Conservation (phyloP, 2,888 invertebrate species). For the Hemithea aestivaria region DNA sequence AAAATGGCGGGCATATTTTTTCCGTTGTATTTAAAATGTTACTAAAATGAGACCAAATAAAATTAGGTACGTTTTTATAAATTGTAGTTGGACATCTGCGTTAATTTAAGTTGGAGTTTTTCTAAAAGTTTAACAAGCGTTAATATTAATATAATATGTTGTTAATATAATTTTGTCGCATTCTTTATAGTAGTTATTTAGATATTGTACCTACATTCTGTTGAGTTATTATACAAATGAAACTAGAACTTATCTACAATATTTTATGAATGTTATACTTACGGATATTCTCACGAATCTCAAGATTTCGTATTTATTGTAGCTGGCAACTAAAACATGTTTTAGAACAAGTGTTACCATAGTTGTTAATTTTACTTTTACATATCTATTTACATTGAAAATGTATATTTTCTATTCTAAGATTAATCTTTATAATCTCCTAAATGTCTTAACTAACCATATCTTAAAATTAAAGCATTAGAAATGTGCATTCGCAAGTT, state of each 20-base stretch:
- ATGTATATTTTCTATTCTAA: slow-evolving; percentile 65
- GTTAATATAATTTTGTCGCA: slow-evolving; percentile 41
- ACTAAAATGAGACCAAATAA: slow-evolving; percentile 78
- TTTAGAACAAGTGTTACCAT: slow-evolving; percentile 71
- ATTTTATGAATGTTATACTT: slow-evolving; percentile 19
- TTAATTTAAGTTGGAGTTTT: slow-evolving; percentile 65
- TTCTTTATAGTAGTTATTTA: slow-evolving; percentile 26
- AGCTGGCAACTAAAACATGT: slow-evolving; percentile 33
- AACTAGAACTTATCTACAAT: slow-evolving; percentile 7
- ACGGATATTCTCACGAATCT: slow-evolving; percentile 15
- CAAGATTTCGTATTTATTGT: slow-evolving; percentile 13
- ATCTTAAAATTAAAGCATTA: slow-evolving; percentile 38
- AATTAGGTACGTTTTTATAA: slow-evolving; percentile 66
- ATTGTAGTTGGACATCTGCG: slow-evolving; percentile 56
- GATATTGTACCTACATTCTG: slow-evolving; percentile 4
- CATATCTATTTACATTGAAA: slow-evolving; percentile 67
- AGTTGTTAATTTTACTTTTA: slow-evolving; percentile 64
- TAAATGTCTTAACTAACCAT: slow-evolving; percentile 53
- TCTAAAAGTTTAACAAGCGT: slow-evolving; percentile 69
- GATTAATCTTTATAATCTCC: slow-evolving; percentile 45
- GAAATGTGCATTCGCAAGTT: slow-evolving; percentile 25
- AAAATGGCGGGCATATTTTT: slow-evolving; percentile 33
- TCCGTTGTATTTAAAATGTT: slow-evolving; percentile 62
- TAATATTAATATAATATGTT: slow-evolving; percentile 59
- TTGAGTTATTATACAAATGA: slow-evolving; percentile 11